Base-by-base conservation (phyloP, 2,113 vertebrate species). In the Brachyistius frenatus region DNA sequence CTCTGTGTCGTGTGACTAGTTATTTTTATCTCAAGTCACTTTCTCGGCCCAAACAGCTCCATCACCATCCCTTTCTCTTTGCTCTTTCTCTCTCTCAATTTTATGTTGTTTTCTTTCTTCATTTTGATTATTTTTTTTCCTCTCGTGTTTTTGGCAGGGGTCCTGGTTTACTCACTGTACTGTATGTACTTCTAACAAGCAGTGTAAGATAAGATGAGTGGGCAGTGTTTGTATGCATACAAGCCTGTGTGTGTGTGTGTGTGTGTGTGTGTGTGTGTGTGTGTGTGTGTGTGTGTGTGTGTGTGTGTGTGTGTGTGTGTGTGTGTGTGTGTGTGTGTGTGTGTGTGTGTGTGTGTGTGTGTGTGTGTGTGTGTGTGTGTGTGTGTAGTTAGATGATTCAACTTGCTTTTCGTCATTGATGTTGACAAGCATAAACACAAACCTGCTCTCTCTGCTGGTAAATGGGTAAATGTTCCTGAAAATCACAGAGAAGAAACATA, bases 21-120 rank as follows among this genome's bases (percentile, higher is more conserved):
- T 96, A 95, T 97, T 97, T 97, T 97, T 96, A 96, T 96, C 96
- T 90, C 87, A 89, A 93, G 94, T 94, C 93, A 93, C 94, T 81
- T 96, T 94, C 95, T 86, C 89, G 44, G 88, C 91, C 95, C 92
- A 83, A 89, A 93, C 91, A 88, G 93, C 66, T 90, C 91, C 84
- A 88, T 88, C 82, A 88, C 76, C 61, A 72, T 78, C 75, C 71
- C 31, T 69, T 62, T 57, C 66, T 82, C 68, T 13, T 15, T 23
- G 5, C 53, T 77, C 39, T 70, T 50, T 79, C 66, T 56, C 16
- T 55, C 41, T 60, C 56, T 73, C 35, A 52, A 23, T 78, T 70
- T 76, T 32, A 57, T 80, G 80, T 46, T 78, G 66, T 52, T 13
- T 60, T 37, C 31, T 76, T 39, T 32, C 3, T 75, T 75, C 14